phyloP scores from a whole-genome alignment of 2,113 vertebrate species.

The Zapus hudsonius region DNA sequence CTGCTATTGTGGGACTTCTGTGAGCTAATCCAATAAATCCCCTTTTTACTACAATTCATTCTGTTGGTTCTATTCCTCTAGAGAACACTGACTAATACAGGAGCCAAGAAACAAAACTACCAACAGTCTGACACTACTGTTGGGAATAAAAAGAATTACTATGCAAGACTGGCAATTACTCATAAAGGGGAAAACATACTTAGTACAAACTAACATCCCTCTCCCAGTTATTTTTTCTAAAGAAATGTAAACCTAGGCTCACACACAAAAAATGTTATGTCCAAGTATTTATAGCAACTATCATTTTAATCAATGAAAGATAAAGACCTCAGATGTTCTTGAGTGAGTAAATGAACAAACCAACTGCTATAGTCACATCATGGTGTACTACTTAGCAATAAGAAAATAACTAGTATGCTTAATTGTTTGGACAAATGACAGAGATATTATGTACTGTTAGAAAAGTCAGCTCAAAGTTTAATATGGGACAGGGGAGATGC shows the following conservation, averaged over 20 bases:
- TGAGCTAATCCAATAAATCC: too few species aligned
- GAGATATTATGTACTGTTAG: not conserved
- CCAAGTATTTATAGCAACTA: not conserved
- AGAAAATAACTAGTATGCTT: not conserved
- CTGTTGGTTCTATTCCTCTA: too few species aligned
- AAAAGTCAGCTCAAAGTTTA: not conserved
- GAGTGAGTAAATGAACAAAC: not conserved
- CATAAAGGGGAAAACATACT: constrained; percentile 21
- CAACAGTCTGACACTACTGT: not conserved
- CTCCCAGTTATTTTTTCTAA: not conserved
- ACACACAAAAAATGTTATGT: not conserved
- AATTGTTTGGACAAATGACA: constrained; percentile 6
- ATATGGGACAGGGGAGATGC: too few species aligned
- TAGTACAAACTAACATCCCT: not conserved
- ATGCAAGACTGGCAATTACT: not conserved
- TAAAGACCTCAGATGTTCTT: not conserved
- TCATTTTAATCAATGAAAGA: not conserved
- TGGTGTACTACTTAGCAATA: not conserved
- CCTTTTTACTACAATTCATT: too few species aligned
- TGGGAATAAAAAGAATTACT: constrained; percentile 20
- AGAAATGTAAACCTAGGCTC: not conserved
- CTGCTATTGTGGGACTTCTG: too few species aligned
- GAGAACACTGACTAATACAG: too few species aligned
- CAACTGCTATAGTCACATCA: not conserved
- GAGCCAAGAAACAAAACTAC: not conserved